Base-by-base conservation (phyloP, 1,140 invertebrate genomes). In the Calephelis nemesis region DNA sequence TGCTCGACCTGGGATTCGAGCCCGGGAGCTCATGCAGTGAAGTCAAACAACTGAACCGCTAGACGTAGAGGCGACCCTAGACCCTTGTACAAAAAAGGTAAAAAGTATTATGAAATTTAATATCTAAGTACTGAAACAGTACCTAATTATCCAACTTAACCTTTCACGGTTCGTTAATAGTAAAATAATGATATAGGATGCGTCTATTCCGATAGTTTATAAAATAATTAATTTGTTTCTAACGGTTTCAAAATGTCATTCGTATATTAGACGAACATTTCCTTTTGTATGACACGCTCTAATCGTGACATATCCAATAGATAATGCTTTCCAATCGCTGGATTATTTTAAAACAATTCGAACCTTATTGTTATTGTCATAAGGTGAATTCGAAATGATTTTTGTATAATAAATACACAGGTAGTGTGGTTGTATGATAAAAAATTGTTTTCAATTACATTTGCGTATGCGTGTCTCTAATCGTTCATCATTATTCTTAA, bases 361-460 rank as follows among this genome's bases (percentile, higher is more conserved):
- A 58, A 58, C 30, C 52, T 58, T 58, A 58, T 10, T 11, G 4
- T 12, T 6, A 10, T 2, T 11, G 0, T 1, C 0, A 2, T 58
- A 39, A 58, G 30, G 52, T 54, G 50, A 60, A 60, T 39, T n/a
- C 12, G 1, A 39, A 39, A 39, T 19, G 6, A 11, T 12, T 39
- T 8, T 60, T 40, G 12, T 40, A n/a, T 40, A 13, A 40, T 5
- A 60, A 40, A 12, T 4, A 7, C 30, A 58, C 40, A 40, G 5
- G 8, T 10, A 40, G 5, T 12, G 9, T 39, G 19, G 52, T 60
- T 4, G 39, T 60, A 40, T 30, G 11, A 58, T 12, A 60, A 60
- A 60, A 60, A 60, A 60, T 60, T 60, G 58, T n/a, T 60, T 39
- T 60, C 39, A 60, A 60, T 60, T 60, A 60, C 39, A 60, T 60